Conservation (phyloP, 2,888 invertebrate genomes). For the Lycia hirtaria region DNA sequence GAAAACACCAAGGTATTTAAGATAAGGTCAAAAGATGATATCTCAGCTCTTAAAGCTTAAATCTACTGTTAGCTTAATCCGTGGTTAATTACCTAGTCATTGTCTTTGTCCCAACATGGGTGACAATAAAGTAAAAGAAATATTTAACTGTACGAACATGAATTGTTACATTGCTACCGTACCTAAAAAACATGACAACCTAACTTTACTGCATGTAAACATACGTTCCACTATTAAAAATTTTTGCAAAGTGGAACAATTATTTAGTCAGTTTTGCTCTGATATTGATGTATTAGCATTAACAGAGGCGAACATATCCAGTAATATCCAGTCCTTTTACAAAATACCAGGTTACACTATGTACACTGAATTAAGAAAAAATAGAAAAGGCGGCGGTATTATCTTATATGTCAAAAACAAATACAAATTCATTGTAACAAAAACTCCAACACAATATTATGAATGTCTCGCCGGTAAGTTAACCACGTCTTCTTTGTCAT, state of each 20-base stretch:
- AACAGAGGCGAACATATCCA: slow-evolving; percentile 12
- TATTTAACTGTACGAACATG: not conserved
- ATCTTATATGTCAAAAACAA: slow-evolving; percentile 9
- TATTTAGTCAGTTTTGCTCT: not conserved
- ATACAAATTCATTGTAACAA: not conserved
- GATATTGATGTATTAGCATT: slow-evolving; percentile 7
- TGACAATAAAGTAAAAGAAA: not conserved
- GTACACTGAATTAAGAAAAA: not conserved
- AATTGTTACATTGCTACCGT: not conserved
- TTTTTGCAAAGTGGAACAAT: slow-evolving; percentile 13
- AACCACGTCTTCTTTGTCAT: not conserved
- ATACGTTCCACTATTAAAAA: slow-evolving; percentile 8
- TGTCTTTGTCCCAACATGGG: too few species aligned
- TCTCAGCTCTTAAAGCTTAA: not conserved
- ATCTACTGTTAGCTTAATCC: not conserved
- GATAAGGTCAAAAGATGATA: not conserved
- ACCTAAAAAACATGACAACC: not conserved
- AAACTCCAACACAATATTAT: not conserved
- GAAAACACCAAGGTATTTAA: not conserved
- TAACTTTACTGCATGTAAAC: slow-evolving; percentile 11
- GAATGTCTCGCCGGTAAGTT: slow-evolving; percentile 14
- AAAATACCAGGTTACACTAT: slow-evolving; percentile 7
- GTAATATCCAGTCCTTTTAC: not conserved
- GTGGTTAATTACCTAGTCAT: too few species aligned
- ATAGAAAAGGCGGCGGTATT: slow-evolving; percentile 9